Percentiles rank a stretch among this genome's conserved stretches.
These are phyloP conservation scores for Acridotheres tristis DNA, from an alignment of 2,797 vertebrate genomes.

Conservation along the genomic window DNA sequence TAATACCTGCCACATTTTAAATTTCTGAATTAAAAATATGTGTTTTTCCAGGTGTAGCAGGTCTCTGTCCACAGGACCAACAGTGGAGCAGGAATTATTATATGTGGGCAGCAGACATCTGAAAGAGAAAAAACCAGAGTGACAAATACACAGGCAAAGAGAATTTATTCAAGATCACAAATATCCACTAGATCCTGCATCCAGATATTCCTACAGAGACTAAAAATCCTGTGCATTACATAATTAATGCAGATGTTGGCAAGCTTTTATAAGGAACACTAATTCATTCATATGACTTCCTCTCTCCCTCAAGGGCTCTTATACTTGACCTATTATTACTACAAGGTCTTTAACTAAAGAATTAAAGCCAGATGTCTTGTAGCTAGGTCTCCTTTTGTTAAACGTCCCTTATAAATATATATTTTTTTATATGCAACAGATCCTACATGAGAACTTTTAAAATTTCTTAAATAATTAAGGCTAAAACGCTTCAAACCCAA, in stretches of 20 bases:
- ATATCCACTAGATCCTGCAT: not conserved
- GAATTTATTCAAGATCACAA: not conserved
- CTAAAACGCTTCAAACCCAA: not conserved
- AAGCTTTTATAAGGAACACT: slow-evolving; percentile 25
- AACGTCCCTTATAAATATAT: not conserved
- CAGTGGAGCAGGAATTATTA: not conserved
- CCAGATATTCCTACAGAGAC: not conserved
- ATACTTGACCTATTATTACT: slow-evolving; percentile 43
- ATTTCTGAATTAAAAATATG: not conserved
- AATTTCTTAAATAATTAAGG: slow-evolving; percentile 26
- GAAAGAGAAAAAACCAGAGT: not conserved
- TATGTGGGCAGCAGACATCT: not conserved
- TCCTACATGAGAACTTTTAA: not conserved
- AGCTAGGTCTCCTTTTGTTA: slow-evolving; percentile 14
- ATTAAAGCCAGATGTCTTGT: slow-evolving; percentile 49
- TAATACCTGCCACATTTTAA: not conserved
- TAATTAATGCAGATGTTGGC: slow-evolving; percentile 45
- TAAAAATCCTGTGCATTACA: not conserved
- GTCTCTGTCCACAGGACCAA: not conserved
- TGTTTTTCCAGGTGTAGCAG: not conserved
- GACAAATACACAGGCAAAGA: not conserved
- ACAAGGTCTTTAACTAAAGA: not conserved
- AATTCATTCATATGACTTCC: slow-evolving; percentile 44
- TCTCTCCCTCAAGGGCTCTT: slow-evolving; percentile 35
- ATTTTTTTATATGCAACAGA: not conserved